Evolutionary conservation across 2,888 invertebrate species (phyloP), one percentile per base, ranked within the genome.

Genomic region (Erebia palarica): DNA sequence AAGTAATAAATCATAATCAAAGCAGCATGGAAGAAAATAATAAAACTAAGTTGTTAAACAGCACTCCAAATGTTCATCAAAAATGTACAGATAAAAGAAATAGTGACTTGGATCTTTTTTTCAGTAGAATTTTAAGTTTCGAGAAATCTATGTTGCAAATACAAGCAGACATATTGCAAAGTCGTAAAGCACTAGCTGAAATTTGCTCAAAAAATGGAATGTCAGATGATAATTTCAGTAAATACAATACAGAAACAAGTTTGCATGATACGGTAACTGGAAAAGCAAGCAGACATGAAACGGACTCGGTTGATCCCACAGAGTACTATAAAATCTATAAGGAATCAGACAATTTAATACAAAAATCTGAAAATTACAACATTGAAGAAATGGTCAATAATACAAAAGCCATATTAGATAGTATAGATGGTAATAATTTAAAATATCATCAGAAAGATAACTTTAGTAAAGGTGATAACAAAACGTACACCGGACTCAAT

Each of bases 81-180:
- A 16, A 9, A 36, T 53, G 1, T 27, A 67, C 49, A 11, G 18
- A 7, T n/a, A 49, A 14, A 18, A 16, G 2, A 9, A 61, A 47
- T n/a, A 53, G 18, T 27, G 16, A 67, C 13, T 4, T 5, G 42
- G 61, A 67, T 49, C 27, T 67, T 59, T 49, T 68, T 16, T 18
- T 18, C 42, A 60, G 36, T 51, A 60, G 42, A 18, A 68, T 68
- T 53, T 13, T 18, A 53, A 53, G 53, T 68, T 60, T 68, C 18
- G 68, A 68, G n/a, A 60, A 68, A 61, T 68, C 68, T 18, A 53
- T 68, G 53, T 44, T 42, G 2, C 68, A 68, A 21, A 53, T 68
- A 42, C 60, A 68, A 61, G 42, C 61, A 51, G 61, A 68, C 16
- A 42, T 68, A 49, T 60, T 53, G 11, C 68, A 14, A 42, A 36